A percentile compares a stretch with the other conserved stretches of the same genome.
phyloP scores from a whole-genome alignment of 1,140 invertebrate species.

The Camponotus floridanus region DNA sequence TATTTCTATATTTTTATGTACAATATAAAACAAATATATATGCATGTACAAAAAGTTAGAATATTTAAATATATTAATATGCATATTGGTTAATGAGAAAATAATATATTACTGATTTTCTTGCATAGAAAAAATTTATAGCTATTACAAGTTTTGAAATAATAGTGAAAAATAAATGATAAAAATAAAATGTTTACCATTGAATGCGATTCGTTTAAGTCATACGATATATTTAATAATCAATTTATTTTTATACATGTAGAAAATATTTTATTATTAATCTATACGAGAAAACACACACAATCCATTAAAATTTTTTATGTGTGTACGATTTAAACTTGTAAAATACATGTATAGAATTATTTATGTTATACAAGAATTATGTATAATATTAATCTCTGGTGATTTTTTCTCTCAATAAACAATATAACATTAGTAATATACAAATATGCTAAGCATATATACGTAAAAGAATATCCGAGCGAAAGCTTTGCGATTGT shows the following conservation, averaged over 20 bases:
- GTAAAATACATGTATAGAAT: neutral
- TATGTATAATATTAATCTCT: constrained; percentile 9
- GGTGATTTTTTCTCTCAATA: neutral
- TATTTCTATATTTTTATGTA: constrained; percentile 17
- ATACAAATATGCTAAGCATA: neutral
- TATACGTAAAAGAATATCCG: constrained; percentile 2
- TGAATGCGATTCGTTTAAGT: too few relatives aligned
- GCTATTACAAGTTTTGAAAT: too few relatives aligned
- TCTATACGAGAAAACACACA: neutral
- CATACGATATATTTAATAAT: neutral
- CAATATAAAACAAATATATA: constrained; percentile 14
- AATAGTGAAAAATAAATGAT: too few relatives aligned
- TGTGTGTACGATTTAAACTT: neutral
- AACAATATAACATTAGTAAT: neutral
- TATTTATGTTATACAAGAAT: neutral
- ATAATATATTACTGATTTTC: neutral
- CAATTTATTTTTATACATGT: neutral
- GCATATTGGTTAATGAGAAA: neutral
- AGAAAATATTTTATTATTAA: neutral
- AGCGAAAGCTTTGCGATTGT: neutral
- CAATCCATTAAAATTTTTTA: neutral
- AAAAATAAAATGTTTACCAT: too few relatives aligned
- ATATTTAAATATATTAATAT: neutral
- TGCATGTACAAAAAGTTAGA: neutral
- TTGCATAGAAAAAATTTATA: neutral